A percentile compares a stretch with the other conserved stretches of the same genome.
These are phyloP conservation scores for Lepus townsendii DNA, from an alignment of 2,797 vertebrate genomes.

Conservation along the genomic window DNA sequence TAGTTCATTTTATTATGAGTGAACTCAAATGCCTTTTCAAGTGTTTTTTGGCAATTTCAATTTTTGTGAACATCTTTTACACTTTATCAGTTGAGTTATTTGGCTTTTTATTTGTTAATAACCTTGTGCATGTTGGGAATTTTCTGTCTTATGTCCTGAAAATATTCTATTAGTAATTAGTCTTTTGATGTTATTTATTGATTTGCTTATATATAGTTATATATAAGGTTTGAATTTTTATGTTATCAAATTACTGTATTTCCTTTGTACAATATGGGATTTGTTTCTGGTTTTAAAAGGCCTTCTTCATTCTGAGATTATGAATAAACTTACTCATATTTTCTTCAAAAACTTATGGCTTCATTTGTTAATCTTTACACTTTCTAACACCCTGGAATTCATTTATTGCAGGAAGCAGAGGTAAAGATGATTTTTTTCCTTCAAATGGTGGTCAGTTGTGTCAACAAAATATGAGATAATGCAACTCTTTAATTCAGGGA, in stretches of 20 bases:
- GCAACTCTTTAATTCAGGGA: not conserved
- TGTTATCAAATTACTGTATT: not conserved
- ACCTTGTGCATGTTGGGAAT: not conserved
- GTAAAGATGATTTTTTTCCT: not conserved
- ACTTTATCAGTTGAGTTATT: not conserved
- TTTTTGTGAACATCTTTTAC: conserved; percentile 49
- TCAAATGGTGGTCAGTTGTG: not conserved
- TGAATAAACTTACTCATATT: conserved; percentile 75
- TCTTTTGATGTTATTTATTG: conserved; percentile 53
- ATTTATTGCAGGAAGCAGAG: not conserved
- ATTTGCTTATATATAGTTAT: conserved; percentile 47
- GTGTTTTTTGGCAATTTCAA: conserved; percentile 25
- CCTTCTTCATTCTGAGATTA: conserved; percentile 44
- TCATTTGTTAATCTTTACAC: not conserved
- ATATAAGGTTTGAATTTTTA: conserved; percentile 34
- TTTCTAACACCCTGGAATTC: not conserved
- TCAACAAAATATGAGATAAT: not conserved
- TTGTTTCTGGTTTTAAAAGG: conserved; percentile 55
- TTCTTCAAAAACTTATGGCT: conserved; percentile 63
- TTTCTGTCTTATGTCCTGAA: conserved; percentile 19
- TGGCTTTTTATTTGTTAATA: conserved; percentile 37
- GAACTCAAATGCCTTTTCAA: conserved; percentile 14
- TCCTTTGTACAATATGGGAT: not conserved
- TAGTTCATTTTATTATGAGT: conserved; percentile 20
- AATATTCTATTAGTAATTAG: conserved; percentile 35